These are phyloP conservation scores for Sarotherodon lohbergeri DNA, from an alignment of 2,113 vertebrate species.

Conservation along the genomic window DNA sequence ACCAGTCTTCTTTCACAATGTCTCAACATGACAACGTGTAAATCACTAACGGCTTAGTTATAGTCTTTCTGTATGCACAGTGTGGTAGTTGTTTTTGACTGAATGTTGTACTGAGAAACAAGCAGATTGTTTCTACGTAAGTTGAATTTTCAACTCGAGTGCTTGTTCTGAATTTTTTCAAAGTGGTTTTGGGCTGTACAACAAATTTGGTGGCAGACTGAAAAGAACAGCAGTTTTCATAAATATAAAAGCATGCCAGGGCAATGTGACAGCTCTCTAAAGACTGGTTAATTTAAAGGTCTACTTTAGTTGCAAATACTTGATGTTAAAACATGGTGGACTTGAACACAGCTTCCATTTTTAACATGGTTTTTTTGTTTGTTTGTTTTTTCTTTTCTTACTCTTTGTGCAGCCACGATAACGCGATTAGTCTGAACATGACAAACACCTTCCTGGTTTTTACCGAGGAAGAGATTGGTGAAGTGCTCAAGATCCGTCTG, in stretches of 20 bases:
- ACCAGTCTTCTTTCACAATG: neutral
- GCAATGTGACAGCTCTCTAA: neutral
- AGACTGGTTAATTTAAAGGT: neutral
- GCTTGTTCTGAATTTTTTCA: neutral
- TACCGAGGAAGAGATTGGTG: slow-evolving; percentile 89
- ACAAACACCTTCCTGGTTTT: slow-evolving; percentile 95
- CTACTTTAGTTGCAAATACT: neutral
- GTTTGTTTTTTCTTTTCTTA: neutral
- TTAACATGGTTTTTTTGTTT: neutral
- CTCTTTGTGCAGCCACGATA: slow-evolving; percentile 23
- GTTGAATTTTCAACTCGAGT: neutral
- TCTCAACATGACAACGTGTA: neutral
- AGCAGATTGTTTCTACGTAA: neutral
- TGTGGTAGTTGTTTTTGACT: neutral
- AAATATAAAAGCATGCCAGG: neutral
- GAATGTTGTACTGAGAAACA: neutral
- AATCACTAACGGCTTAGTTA: neutral
- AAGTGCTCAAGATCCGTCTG: slow-evolving; percentile 84
- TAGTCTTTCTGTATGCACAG: neutral
- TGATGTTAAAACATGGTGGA: neutral
- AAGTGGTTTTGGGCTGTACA: neutral
- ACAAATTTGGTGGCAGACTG: neutral
- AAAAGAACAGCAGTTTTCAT: neutral
- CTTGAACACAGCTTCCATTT: neutral
- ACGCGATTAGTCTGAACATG: slow-evolving; percentile 74